These are phyloP conservation scores for Samia ricini DNA, from an alignment of 1,140 invertebrate species.

Conservation along the genomic window DNA sequence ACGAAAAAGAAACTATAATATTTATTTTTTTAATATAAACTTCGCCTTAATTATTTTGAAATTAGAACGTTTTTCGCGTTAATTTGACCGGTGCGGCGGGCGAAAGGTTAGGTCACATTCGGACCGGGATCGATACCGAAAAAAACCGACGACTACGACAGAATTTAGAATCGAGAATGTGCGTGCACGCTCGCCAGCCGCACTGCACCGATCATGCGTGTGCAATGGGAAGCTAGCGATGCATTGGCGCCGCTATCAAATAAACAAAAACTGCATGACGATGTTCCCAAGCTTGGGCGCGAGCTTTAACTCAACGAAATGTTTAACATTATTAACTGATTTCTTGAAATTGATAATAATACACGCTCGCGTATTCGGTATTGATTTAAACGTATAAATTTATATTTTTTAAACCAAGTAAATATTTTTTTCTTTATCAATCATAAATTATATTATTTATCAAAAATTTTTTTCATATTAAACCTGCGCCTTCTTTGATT, in stretches of 20 bases:
- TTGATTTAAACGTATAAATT: slow-evolving; percentile 4
- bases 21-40: no score
- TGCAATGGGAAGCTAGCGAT: slow-evolving; percentile 50
- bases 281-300: slow-evolving; percentile 45
- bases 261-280: slow-evolving; percentile 65
- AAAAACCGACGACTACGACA: background rate
- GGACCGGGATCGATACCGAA: slow-evolving; percentile 17
- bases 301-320: slow-evolving; percentile 28
- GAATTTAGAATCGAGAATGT: slow-evolving; percentile 27
- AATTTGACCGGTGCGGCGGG: slow-evolving; percentile 3
- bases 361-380: slow-evolving; percentile 7
- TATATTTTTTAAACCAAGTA: background rate
- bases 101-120: slow-evolving; percentile 27
- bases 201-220: slow-evolving; percentile 55
- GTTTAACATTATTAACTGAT: slow-evolving; percentile 42
- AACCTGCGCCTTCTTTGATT: no score
- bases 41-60: slow-evolving; percentile 5
- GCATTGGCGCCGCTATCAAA: slow-evolving; percentile 59
- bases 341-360: slow-evolving; percentile 44
- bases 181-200: slow-evolving; percentile 55
- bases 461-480: no score
- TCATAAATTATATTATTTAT: background rate
- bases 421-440: no score
- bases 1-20: background rate
- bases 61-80: slow-evolving; percentile 5